phyloP scores from a whole-genome alignment of 2,113 vertebrate species.

The Sigmodon hispidus region DNA sequence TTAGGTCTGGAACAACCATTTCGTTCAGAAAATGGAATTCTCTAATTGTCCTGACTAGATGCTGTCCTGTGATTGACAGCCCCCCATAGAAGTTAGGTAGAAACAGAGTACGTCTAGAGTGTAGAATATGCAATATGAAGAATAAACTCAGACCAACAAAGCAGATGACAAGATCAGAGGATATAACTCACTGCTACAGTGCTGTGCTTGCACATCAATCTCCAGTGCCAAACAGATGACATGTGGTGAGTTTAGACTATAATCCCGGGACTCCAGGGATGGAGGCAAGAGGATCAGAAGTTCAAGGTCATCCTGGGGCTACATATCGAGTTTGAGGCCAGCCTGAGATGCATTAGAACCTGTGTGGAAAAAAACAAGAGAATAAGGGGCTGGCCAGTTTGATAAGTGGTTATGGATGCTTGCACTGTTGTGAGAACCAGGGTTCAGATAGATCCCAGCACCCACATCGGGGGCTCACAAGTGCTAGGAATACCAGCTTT shows the following conservation, averaged over 20 bases:
- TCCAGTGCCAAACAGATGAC: too few relatives aligned
- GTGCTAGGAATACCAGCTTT: not conserved
- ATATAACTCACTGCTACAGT: not conserved
- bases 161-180: too few relatives aligned
- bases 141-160: not conserved
- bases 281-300: not conserved
- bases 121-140: not conserved
- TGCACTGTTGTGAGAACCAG: not conserved
- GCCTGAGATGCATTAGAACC: not conserved
- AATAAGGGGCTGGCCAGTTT: too few relatives aligned
- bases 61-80: not conserved
- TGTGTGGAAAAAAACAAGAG: not conserved
- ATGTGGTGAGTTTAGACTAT: too few relatives aligned
- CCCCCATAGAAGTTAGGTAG: not conserved
- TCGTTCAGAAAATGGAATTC: not conserved
- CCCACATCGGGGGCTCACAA: not conserved
- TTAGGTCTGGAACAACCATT: not conserved
- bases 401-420: too few relatives aligned
- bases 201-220: not conserved
- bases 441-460: not conserved
- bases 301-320: not conserved
- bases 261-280: not conserved
- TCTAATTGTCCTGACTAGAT: not conserved
- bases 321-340: not conserved
- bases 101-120: slow-evolving; percentile 19